Conservation (phyloP, 2,797 vertebrate species). For the Falco cherrug region DNA sequence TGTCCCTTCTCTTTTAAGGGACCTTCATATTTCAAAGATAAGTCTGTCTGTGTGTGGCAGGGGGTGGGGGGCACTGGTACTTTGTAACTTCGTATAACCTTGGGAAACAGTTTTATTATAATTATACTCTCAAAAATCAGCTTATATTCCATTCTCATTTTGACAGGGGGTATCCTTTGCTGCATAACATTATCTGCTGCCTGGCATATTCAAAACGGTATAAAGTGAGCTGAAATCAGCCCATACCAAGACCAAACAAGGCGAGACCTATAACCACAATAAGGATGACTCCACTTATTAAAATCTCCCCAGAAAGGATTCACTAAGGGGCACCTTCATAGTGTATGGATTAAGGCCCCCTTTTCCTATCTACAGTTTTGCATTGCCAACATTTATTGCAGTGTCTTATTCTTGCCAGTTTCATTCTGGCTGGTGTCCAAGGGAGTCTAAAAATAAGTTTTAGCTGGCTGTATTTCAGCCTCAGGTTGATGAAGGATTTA, state of each 20-base stretch:
- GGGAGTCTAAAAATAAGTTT: constrained; percentile 49
- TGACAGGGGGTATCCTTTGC: neutral
- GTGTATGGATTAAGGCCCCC: constrained; percentile 21
- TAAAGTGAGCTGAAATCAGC: neutral
- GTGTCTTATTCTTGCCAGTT: constrained; percentile 56
- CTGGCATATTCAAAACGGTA: neutral
- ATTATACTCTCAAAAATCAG: neutral
- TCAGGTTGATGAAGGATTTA: constrained; percentile 69
- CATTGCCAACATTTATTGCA: constrained; percentile 39
- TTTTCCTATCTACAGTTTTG: neutral
- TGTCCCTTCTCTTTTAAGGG: neutral
- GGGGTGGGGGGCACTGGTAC: too few relatives aligned
- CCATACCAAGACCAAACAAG: neutral
- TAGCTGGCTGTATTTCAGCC: constrained; percentile 62
- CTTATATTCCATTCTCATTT: neutral
- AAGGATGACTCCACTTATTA: neutral
- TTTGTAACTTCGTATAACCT: neutral
- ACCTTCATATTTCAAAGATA: neutral
- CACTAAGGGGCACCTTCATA: neutral
- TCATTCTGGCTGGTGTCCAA: constrained; percentile 66
- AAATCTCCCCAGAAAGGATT: constrained; percentile 4
- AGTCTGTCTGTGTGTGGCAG: neutral
- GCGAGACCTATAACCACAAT: neutral
- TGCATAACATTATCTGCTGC: neutral
- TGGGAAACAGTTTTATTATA: neutral